phyloP scores from a whole-genome alignment of 2,888 invertebrate genomes.

The Tachina fera region DNA sequence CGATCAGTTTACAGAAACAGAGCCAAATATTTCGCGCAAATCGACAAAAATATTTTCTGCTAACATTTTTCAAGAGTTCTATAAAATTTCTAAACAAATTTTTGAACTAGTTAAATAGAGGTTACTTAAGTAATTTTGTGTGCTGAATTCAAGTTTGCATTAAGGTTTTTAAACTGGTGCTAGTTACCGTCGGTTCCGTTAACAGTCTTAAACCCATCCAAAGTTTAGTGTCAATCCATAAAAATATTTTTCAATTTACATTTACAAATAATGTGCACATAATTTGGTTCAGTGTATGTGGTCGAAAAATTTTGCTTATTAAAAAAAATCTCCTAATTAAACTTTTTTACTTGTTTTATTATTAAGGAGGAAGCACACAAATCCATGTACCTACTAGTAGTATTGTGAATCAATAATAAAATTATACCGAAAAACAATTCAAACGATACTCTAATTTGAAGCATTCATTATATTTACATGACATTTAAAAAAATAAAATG shows the following conservation, averaged over 20 bases:
- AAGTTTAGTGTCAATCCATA: no score
- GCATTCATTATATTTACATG: constrained; percentile 59
- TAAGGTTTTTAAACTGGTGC: no score
- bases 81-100: no score
- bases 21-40: no score
- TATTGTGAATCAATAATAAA: constrained; percentile 42
- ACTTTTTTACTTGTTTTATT: constrained; percentile 13
- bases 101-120: no score
- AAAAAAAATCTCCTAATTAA: background rate
- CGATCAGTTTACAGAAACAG: no score
- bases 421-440: constrained; percentile 67
- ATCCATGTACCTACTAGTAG: background rate
- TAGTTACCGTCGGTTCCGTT: no score
- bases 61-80: no score
- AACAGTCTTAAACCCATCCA: background rate
- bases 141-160: no score
- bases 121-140: no score
- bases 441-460: constrained; percentile 70
- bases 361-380: background rate
- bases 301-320: background rate
- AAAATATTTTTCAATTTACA: background rate
- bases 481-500: background rate
- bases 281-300: background rate
- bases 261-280: background rate
- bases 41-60: no score